phyloP scores from a whole-genome alignment of 2,113 vertebrate genomes.

The Toxotes jaculatrix region DNA sequence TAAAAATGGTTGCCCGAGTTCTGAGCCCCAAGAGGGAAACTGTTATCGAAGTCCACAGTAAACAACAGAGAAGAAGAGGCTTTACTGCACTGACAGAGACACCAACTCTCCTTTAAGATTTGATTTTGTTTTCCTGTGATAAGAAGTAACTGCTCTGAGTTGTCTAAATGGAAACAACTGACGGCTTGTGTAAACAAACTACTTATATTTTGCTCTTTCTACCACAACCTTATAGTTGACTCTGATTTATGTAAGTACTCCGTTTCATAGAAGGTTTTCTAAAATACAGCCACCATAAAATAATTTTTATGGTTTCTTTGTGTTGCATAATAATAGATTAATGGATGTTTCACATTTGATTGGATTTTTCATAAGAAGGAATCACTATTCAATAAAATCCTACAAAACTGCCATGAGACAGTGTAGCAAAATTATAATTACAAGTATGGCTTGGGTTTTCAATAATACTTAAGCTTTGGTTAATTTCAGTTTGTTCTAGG shows the following conservation, averaged over 20 bases:
- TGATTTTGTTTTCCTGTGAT: not conserved
- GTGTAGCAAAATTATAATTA: slow-evolving; percentile 11
- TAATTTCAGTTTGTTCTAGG: slow-evolving; percentile 20
- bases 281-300: not conserved
- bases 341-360: slow-evolving; percentile 29
- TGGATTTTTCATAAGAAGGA: slow-evolving; percentile 7
- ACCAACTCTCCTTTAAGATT: slow-evolving; percentile 7
- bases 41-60: slow-evolving; percentile 50
- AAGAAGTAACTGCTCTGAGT: slow-evolving; percentile 5
- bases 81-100: slow-evolving; percentile 41
- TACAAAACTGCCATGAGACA: not conserved
- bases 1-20: slow-evolving; percentile 52
- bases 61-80: slow-evolving; percentile 19
- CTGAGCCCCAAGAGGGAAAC: slow-evolving; percentile 15
- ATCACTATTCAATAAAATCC: slow-evolving; percentile 3
- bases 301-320: slow-evolving; percentile 1
- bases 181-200: slow-evolving; percentile 10
- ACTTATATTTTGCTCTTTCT: not conserved
- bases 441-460: slow-evolving; percentile 46
- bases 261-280: not conserved
- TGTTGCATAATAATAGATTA: slow-evolving; percentile 7
- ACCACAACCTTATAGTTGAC: not conserved
- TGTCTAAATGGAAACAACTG: slow-evolving; percentile 29
- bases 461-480: slow-evolving; percentile 34
- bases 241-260: not conserved